Conservation (phyloP, 2,888 invertebrate genomes). For the Abrostola triplasia region DNA sequence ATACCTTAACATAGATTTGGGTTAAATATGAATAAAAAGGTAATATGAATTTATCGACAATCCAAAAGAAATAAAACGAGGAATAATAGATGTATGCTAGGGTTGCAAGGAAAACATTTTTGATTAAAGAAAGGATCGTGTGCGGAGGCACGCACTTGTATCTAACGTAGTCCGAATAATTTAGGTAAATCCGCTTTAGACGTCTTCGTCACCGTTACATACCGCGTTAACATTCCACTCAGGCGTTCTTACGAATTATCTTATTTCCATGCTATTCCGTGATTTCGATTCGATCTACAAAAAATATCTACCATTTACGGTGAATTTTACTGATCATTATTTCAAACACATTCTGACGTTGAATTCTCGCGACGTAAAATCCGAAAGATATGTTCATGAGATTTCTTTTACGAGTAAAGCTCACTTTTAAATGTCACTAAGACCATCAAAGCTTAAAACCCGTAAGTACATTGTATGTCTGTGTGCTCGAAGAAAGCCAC, state of each 20-base stretch:
- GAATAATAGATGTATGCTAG: slow-evolving; percentile 13
- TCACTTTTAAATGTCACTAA: slow-evolving; percentile 68
- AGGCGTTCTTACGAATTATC: slow-evolving; percentile 75
- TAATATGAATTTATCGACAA: neutral
- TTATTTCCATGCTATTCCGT: slow-evolving; percentile 77
- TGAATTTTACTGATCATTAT: slow-evolving; percentile 62
- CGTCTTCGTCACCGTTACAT: slow-evolving; percentile 78
- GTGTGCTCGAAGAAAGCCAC: slow-evolving; percentile 76
- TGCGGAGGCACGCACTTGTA: slow-evolving; percentile 71
- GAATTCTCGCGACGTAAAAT: slow-evolving; percentile 51
- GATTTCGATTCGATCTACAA: slow-evolving; percentile 73
- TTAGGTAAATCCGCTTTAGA: slow-evolving; percentile 83
- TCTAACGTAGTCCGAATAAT: slow-evolving; percentile 81
- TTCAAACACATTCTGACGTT: slow-evolving; percentile 63
- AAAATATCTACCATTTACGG: slow-evolving; percentile 50
- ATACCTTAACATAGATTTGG: no score
- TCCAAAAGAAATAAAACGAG: neutral
- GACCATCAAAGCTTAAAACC: slow-evolving; percentile 72
- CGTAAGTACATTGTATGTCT: slow-evolving; percentile 70
- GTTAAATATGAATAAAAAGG: neutral
- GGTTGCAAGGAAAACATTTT: slow-evolving; percentile 31
- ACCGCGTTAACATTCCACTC: slow-evolving; percentile 75
- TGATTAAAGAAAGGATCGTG: slow-evolving; percentile 63
- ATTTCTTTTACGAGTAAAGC: slow-evolving; percentile 62
- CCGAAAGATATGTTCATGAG: slow-evolving; percentile 42